Evolutionary conservation across 2,797 vertebrate genomes (phyloP).

Genomic region (Clarias fuscus): DNA sequence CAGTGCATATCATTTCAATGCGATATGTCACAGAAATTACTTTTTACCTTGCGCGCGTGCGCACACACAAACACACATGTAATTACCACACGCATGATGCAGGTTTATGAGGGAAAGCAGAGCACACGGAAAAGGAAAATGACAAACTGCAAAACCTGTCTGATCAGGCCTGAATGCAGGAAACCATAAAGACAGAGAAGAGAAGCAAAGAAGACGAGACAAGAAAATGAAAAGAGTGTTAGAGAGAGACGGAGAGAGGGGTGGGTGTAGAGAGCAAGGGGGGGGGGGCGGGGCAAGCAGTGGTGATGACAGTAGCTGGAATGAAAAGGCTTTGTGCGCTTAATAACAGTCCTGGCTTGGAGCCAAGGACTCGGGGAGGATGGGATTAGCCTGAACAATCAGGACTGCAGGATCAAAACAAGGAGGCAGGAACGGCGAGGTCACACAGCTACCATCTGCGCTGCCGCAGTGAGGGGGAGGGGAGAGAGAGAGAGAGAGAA

Average conservation of each 20-base stretch:
- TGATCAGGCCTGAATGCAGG: conserved; percentile 30
- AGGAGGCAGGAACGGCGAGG: conserved; percentile 87
- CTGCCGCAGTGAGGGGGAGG: conserved; percentile 89
- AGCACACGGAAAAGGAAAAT: conserved; percentile 13
- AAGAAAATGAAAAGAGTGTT: conserved; percentile 26
- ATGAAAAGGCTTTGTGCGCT: conserved; percentile 88
- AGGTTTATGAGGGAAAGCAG: conserved; percentile 33
- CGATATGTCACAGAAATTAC: neutral
- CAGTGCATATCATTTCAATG: neutral
- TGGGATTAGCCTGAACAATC: conserved; percentile 90
- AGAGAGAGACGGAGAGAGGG: conserved; percentile 46
- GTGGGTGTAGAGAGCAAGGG: conserved; percentile 50
- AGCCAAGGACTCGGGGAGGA: conserved; percentile 83
- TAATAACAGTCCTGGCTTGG: conserved; percentile 84
- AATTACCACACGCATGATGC: neutral
- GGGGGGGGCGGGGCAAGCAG: conserved; percentile 30
- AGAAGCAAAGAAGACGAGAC: conserved; percentile 22
- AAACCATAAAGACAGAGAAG: conserved; percentile 23
- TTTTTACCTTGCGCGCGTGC: neutral
- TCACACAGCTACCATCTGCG: conserved; percentile 94
- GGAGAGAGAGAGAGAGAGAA: conserved; percentile 62
- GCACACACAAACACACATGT: neutral
- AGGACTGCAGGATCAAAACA: conserved; percentile 88
- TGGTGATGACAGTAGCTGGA: conserved; percentile 76
- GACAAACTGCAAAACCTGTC: conserved; percentile 42